Evolutionary conservation across 2,888 invertebrate genomes (phyloP).

Genomic region (Lycaena phlaeas): DNA sequence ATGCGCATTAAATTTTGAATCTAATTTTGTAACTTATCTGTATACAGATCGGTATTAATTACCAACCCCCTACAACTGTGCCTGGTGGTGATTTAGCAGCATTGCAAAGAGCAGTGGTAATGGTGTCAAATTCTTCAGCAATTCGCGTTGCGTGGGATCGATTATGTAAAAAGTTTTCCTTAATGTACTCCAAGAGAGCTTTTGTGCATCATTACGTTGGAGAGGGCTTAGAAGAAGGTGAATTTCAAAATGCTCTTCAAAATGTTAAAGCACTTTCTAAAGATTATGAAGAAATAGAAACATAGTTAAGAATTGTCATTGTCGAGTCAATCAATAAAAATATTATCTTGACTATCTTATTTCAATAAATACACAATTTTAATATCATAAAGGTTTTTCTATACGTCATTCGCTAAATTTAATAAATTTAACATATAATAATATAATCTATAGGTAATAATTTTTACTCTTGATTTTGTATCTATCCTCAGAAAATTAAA

Average conservation of each 20-base stretch:
- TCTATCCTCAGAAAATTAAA: too few species aligned
- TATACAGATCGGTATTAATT: conserved; percentile 79
- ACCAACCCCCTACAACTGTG: conserved; percentile 82
- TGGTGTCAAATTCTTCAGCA: conserved; percentile 86
- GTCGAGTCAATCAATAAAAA: too few species aligned
- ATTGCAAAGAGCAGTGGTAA: conserved; percentile 83
- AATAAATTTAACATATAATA: too few species aligned
- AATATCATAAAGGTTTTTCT: too few species aligned
- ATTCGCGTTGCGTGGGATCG: conserved; percentile 87
- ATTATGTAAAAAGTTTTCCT: conserved; percentile 83
- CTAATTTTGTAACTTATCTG: neutral
- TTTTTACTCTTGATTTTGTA: too few species aligned
- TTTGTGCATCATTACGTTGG: conserved; percentile 91
- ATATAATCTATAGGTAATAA: too few species aligned
- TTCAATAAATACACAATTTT: too few species aligned
- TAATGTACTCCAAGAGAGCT: conserved; percentile 87
- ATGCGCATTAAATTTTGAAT: too few species aligned
- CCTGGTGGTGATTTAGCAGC: conserved; percentile 84
- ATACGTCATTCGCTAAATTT: too few species aligned
- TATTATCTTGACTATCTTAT: too few species aligned
- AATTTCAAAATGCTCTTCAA: conserved; percentile 74
- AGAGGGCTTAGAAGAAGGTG: conserved; percentile 81
- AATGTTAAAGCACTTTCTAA: conserved; percentile 76
- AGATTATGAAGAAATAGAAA: conserved; percentile 73
- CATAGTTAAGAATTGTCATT: too few species aligned